A percentile compares a stretch with the other conserved stretches of the same genome.
Evolutionary conservation across 2,797 vertebrate genomes (phyloP).

Genomic region (Sebastes ruberrimus): DNA sequence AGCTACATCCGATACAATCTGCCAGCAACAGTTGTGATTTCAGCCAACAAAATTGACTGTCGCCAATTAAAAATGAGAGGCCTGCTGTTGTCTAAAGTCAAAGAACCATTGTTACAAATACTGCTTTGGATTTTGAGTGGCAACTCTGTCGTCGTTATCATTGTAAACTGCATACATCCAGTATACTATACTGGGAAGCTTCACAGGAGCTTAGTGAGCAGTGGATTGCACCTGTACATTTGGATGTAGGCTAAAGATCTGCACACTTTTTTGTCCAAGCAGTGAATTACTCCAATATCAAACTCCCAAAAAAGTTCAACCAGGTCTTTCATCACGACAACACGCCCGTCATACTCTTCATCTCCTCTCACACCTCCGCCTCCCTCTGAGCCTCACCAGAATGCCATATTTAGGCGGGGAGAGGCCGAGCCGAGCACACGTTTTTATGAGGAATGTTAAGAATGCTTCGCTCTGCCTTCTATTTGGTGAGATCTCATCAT

Average conservation of each 20-base stretch:
- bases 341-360: background rate
- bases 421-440: background rate
- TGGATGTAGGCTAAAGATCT: background rate
- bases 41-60: background rate
- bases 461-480: constrained; percentile 54
- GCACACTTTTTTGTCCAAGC: background rate
- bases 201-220: background rate
- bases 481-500: constrained; percentile 43
- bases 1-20: background rate
- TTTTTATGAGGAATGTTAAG: constrained; percentile 64
- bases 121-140: background rate
- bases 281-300: background rate
- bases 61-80: background rate
- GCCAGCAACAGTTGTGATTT: background rate
- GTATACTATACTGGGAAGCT: background rate
- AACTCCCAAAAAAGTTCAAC: background rate
- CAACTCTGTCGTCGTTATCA: background rate
- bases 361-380: background rate
- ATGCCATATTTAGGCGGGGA: constrained; percentile 17
- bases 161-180: background rate
- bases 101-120: background rate
- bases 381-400: background rate
- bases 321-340: background rate
- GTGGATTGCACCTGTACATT: background rate
- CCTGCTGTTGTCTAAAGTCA: background rate